Conservation (phyloP, 1,140 invertebrate species). For the Elymnias hypermnestra region DNA sequence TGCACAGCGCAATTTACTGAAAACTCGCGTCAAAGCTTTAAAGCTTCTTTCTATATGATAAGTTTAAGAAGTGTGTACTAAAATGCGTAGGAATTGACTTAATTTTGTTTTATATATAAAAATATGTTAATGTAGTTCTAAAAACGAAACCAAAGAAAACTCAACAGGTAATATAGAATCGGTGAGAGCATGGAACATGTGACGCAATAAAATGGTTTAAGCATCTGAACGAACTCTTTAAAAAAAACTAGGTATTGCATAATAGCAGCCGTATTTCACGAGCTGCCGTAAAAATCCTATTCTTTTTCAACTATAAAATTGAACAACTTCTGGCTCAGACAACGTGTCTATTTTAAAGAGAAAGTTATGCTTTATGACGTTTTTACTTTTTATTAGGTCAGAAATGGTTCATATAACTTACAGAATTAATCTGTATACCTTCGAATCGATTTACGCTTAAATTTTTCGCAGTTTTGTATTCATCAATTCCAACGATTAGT, state of each 20-base stretch:
- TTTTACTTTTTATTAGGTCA: constrained; percentile 15
- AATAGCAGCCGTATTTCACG: constrained; percentile 4
- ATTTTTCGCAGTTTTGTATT: too few species aligned
- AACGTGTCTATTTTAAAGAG: constrained; percentile 19
- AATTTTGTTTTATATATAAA: background rate
- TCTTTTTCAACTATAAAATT: constrained; percentile 11
- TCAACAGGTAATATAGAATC: constrained; percentile 21
- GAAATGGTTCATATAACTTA: too few species aligned
- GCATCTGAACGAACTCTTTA: constrained; percentile 34
- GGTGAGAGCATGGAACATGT: constrained; percentile 38
- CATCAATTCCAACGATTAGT: too few species aligned
- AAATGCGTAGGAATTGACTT: background rate
- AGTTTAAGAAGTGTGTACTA: too few species aligned
- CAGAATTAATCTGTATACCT: too few species aligned
- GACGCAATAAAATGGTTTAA: constrained; percentile 39
- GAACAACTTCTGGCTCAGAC: constrained; percentile 3
- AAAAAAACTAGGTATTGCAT: constrained; percentile 6
- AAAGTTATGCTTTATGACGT: constrained; percentile 11
- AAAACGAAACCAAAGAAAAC: background rate
- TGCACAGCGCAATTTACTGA: too few species aligned
- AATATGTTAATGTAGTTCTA: background rate
- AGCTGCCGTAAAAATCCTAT: constrained; percentile 9
- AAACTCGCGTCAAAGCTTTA: too few species aligned
- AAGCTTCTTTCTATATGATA: too few species aligned
- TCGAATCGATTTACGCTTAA: too few species aligned